Base-by-base conservation (phyloP, 2,888 invertebrate species). In the Cosmia pyralina region DNA sequence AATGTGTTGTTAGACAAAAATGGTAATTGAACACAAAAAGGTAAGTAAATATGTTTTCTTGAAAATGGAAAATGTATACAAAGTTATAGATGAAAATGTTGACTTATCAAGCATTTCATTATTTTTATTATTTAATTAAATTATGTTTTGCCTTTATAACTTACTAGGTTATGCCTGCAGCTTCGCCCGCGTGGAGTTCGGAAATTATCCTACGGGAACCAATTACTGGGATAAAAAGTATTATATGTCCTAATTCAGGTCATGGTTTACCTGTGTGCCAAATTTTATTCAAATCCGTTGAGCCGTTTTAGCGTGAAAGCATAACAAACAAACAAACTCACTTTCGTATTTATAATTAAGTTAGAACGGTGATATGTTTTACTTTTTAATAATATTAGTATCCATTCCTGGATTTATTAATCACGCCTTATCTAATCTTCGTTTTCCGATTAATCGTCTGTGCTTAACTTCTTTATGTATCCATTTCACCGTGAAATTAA, bases 401-500 rank as follows among this genome's bases (percentile, higher is more conserved):
- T 69, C 0, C 17, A 59, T 38, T 22, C 0, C 41, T 17, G 4
- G 17, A 10, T 70, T 19, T 38, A 60, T 17, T 2, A 66, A 7
- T 38, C 2, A 28, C n/a, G 0, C 4, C 1, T 63, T 65, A 64
- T 60, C 22, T 70, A 55, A 65, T 70, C 57, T 38, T 22, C 11
- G 7, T 53, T 58, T 15, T 55, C 22, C 44, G 10, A 69, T 81
- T 28, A 22, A 66, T 81, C 52, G 13, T 1, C 22, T 58, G 28
- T 55, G 59, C 34, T 65, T 64, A 7, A 65, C 34, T 70, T 69
- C 34, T 46, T 70, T 66, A 38, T 0, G 41, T 41, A 22, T 13
- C 60, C 74, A 71, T 69, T 71, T 52, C 41, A 67, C 62, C 68
- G 70, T 71, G 41, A 66, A 80, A 83, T 77, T 67, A 72, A 77